Base-by-base conservation (phyloP, 2,888 invertebrate genomes). In the Lasioglossum calceatum region DNA sequence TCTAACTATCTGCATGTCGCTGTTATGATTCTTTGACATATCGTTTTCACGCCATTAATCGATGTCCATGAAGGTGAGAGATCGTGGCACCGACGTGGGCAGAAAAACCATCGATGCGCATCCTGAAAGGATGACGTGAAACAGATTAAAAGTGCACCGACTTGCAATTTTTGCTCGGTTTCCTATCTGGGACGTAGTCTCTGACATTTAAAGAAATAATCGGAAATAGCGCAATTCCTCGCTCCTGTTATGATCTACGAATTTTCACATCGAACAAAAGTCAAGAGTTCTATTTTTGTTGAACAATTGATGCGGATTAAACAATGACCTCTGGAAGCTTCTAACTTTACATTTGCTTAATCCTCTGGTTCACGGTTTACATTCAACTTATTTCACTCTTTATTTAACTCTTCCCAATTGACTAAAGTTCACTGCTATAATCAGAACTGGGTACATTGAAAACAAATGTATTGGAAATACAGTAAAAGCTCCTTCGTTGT, bases 121-220 rank as follows among this genome's bases (percentile, higher is more conserved):
- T 39, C n/a, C 32, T 36, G 39, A 36, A 39, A 67, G 44, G 54
- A 3, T 67, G 64, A 79, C 54, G 36, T 32, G 64, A 19, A 72
- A 50, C 58, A 58, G 76, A 79, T 88, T 82, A 88, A 84, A 76
- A 80, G 64, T 67, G 79, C 74, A 70, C 67, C 70, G 81, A 80
- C 81, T 75, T 81, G 81, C 79, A 81, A 79, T 80, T 84, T 81
- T 67, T 78, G 70, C 87, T 78, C 82, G 79, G 86, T 86, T 82
- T 82, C 77, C 58, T 73, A 77, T 78, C 80, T 77, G 47, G 77
- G 42, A 19, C 70, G 54, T 54, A 4, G 58, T 79, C 86, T 79
- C 39, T 79, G 77, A 81, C 86, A 77, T 85, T 85, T 85, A 47
- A 78, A 72, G 77, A 77, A 86, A 78, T 85, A 81, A 84, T 86